Conservation (phyloP, 2,888 invertebrate genomes). For the Timema podura region DNA sequence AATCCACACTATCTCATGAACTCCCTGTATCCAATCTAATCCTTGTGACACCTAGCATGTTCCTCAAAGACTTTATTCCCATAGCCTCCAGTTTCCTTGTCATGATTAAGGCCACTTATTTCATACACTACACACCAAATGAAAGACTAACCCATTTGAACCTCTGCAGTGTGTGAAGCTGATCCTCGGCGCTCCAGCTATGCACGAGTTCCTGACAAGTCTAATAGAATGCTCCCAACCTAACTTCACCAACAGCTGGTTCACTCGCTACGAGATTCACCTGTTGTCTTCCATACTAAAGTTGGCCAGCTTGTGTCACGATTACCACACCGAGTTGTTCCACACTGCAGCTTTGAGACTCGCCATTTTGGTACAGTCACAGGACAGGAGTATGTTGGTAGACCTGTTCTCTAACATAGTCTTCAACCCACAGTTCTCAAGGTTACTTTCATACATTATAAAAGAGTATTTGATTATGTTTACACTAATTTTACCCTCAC, state of each 20-base stretch:
- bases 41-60: no score
- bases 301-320: constrained; percentile 36
- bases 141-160: no score
- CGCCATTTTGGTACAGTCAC: constrained; percentile 37
- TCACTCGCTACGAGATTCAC: constrained; percentile 41
- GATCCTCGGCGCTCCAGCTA: constrained; percentile 3
- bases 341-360: constrained; percentile 21
- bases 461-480: no score
- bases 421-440: constrained; percentile 38
- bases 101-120: no score
- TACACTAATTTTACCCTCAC: no score
- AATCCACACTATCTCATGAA: no score
- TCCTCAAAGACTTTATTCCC: no score
- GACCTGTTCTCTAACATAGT: constrained; percentile 40
- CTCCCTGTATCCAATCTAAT: no score
- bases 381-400: constrained; percentile 41
- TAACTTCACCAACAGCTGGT: constrained; percentile 36
- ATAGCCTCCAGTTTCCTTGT: no score
- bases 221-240: constrained; percentile 29
- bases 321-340: constrained; percentile 37
- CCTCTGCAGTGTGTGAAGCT: not conserved
- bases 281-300: constrained; percentile 39
- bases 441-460: constrained; percentile 26
- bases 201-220: constrained; percentile 37
- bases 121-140: no score